A percentile compares a stretch with the other conserved stretches of the same genome.
These are phyloP conservation scores for Drosophila siamana DNA, from an alignment of 2,888 invertebrate species.

Conservation along the genomic window DNA sequence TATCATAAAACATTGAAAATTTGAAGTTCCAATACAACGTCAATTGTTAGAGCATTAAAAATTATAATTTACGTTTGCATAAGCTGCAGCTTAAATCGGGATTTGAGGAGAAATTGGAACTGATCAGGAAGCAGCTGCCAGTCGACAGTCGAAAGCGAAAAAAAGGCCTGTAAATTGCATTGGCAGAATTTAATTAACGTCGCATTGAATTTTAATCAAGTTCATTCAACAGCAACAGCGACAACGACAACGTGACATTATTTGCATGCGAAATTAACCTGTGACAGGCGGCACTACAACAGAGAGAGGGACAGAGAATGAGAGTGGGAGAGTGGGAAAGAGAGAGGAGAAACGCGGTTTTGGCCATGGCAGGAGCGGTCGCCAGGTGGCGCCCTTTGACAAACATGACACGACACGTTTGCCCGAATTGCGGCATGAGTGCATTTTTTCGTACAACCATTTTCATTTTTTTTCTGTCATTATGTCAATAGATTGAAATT, in stretches of 20 bases:
- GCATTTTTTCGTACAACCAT: conserved; percentile 15
- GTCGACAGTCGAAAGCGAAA: conserved; percentile 3
- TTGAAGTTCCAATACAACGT: not conserved
- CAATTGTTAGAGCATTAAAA: not conserved
- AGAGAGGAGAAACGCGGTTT: conserved; percentile 6
- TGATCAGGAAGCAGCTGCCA: conserved; percentile 14
- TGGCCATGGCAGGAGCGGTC: conserved; percentile 32
- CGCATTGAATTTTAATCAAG: conserved; percentile 80
- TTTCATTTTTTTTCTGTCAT: conserved; percentile 44
- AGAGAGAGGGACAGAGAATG: not conserved
- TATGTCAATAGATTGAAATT: conserved; percentile 52
- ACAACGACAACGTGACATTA: conserved; percentile 77
- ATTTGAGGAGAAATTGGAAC: conserved; percentile 1
- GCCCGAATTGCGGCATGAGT: conserved; percentile 16
- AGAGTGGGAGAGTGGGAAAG: conserved; percentile 1
- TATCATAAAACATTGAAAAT: too few species aligned
- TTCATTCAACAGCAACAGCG: conserved; percentile 73
- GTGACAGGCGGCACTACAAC: conserved; percentile 45
- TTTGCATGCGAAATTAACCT: conserved; percentile 79
- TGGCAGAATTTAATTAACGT: conserved; percentile 77
- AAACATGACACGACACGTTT: conserved; percentile 60
- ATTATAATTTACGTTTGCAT: conserved; percentile 1
- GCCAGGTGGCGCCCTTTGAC: conserved; percentile 59
- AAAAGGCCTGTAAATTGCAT: conserved; percentile 65
- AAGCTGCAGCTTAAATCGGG: conserved; percentile 11